Evolutionary conservation across 2,797 vertebrate genomes (phyloP), one percentile per base, ranked within the genome.

Genomic region (Myoxocephalus aenaeus): DNA sequence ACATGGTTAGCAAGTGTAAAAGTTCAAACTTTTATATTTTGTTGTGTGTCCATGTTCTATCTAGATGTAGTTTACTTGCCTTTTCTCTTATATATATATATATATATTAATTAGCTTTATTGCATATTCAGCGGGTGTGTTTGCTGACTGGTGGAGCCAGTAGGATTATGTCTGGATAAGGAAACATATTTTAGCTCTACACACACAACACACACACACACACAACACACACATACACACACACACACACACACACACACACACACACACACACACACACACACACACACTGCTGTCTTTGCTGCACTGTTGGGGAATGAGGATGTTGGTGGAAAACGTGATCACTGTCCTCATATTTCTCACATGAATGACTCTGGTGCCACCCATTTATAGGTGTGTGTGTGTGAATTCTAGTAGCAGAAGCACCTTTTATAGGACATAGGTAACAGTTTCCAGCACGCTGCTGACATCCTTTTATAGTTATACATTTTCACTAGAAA

Each of bases 241-340:
- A 20, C 51, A 56, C 15, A 46, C n/a, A 3, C 20, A 56, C 42
- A 20, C 25, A n/a, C 13, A 40, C 38, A 32, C 48, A 11, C 57
- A 20, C 61, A 29, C 66, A 34, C 40, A 56, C 65, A 62, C 58
- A 63, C 22, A 54, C 15, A 3, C 17, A 51, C 29, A 20, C n/a
- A n/a, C 63, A 15, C 46, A n/a, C 73, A 51, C 40, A 36, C 10
- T 22, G 9, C 20, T 65, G 61, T 67, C 25, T 18, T 7, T 63
- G 46, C 17, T 63, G 46, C 12, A 3, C 42, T 74, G 25, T 34
- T 75, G 17, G 48, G 84, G 83, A 92, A 93, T 89, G 88, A 91
- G 84, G 89, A 88, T 89, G 84, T 82, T 80, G 56, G 46, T 5
- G 27, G 77, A 68, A 62, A 80, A 71, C 4, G 0, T 66, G 34